These are phyloP conservation scores for Philypnodon macrostomus DNA, from an alignment of 2,797 vertebrate species.

Conservation along the genomic window DNA sequence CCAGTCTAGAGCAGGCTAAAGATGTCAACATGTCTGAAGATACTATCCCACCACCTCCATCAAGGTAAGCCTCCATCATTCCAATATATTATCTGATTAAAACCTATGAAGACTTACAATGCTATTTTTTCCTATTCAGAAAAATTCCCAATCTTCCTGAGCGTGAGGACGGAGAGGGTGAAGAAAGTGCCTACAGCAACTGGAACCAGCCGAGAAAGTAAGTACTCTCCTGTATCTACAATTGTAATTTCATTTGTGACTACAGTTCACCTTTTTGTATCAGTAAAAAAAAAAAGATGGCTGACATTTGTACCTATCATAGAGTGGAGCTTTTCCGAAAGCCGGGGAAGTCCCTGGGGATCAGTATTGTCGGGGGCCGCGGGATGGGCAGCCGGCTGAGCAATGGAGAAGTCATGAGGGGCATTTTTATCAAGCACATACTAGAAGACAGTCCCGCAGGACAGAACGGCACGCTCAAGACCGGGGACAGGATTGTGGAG, in stretches of 20 bases:
- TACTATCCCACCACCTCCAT: slow-evolving; percentile 10
- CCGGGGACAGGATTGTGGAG: slow-evolving; percentile 94
- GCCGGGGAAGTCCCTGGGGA: slow-evolving; percentile 91
- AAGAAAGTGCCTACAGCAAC: slow-evolving; percentile 89
- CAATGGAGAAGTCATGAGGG: slow-evolving; percentile 96
- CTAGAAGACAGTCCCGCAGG: slow-evolving; percentile 96
- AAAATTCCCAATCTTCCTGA: slow-evolving; percentile 89
- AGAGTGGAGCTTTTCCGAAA: slow-evolving; percentile 94
- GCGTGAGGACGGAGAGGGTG: slow-evolving; percentile 97
- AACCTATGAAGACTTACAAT: background rate
- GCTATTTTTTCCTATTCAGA: slow-evolving; percentile 40
- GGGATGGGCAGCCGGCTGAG: slow-evolving; percentile 97
- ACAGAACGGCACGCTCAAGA: slow-evolving; percentile 90
- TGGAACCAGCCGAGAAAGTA: slow-evolving; percentile 94
- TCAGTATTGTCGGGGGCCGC: slow-evolving; percentile 96
- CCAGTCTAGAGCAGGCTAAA: slow-evolving; percentile 70
- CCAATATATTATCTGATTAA: background rate
- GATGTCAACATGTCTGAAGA: slow-evolving; percentile 61
- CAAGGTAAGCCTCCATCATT: slow-evolving; percentile 51
- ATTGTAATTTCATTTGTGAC: slow-evolving; percentile 15
- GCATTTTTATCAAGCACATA: slow-evolving; percentile 98
- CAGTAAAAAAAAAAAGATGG: slow-evolving; percentile 10
- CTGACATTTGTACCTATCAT: slow-evolving; percentile 22
- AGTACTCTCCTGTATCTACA: slow-evolving; percentile 35
- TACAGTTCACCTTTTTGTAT: background rate